phyloP scores from a whole-genome alignment of 2,113 vertebrate genomes.

The Stigmatopora argus region DNA sequence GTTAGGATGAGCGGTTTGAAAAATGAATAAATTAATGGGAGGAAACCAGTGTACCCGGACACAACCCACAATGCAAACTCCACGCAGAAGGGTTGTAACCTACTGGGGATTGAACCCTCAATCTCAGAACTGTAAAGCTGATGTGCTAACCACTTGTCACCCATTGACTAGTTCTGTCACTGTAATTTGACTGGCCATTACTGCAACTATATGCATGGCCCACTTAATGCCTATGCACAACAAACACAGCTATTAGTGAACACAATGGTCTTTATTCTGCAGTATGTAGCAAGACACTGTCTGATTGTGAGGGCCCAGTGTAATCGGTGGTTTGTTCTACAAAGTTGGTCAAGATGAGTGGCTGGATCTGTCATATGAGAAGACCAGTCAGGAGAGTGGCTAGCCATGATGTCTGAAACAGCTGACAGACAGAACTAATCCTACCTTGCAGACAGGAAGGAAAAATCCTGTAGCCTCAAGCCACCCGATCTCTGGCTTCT shows the following conservation, averaged over 20 bases:
- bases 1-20: too few species aligned
- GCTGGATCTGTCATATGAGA: conserved; percentile 15
- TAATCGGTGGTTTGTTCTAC: conserved; percentile 18
- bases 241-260: conserved; percentile 50
- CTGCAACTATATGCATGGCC: conserved; percentile 21
- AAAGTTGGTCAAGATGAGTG: background rate
- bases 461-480: conserved; percentile 24
- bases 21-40: too few species aligned
- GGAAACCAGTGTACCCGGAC: too few species aligned
- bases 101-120: too few species aligned
- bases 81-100: too few species aligned
- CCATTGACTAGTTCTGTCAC: conserved; percentile 3
- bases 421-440: conserved; percentile 45
- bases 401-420: conserved; percentile 26
- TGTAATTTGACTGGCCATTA: conserved; percentile 47
- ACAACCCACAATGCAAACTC: too few species aligned
- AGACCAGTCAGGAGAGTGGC: conserved; percentile 23
- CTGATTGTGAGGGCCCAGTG: conserved; percentile 23
- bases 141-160: conserved; percentile 10
- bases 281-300: conserved; percentile 29
- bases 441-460: conserved; percentile 46
- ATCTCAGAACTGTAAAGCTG: background rate
- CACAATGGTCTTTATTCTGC: conserved; percentile 33
- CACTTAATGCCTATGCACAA: conserved; percentile 48
- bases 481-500: conserved; percentile 19